These are phyloP conservation scores for Trisateles emortualis DNA, from an alignment of 2,888 invertebrate genomes.

Conservation along the genomic window DNA sequence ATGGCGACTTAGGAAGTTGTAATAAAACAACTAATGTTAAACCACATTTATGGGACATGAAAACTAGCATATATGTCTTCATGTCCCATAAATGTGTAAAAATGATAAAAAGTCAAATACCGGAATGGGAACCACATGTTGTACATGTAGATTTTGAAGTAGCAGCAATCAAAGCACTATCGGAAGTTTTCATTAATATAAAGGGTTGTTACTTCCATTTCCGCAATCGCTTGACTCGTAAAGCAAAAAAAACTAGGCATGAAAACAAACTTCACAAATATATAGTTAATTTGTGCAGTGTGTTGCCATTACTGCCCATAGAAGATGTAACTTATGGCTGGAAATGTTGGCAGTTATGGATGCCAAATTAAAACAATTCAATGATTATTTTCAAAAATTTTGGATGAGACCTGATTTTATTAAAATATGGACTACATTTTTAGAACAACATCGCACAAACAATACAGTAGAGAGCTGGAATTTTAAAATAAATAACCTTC, in stretches of 20 bases:
- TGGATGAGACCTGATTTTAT: slow-evolving; percentile 9
- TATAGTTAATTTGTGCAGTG: slow-evolving; percentile 12
- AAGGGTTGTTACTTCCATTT: slow-evolving; percentile 6
- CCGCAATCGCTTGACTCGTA: background rate
- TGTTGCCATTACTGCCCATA: slow-evolving; percentile 9
- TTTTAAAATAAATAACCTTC: slow-evolving; percentile 10
- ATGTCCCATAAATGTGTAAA: slow-evolving; percentile 1
- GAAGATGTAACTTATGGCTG: slow-evolving; percentile 5
- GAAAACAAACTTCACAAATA: slow-evolving; percentile 1
- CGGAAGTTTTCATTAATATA: background rate
- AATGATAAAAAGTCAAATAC: slow-evolving; percentile 5
- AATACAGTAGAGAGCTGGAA: slow-evolving; percentile 13
- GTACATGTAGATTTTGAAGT: slow-evolving; percentile 2
- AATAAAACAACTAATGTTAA: slow-evolving; percentile 1
- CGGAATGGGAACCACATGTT: background rate
- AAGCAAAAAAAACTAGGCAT: slow-evolving; percentile 4
- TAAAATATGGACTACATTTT: slow-evolving; percentile 7
- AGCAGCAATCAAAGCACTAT: slow-evolving; percentile 3
- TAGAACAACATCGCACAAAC: slow-evolving; percentile 9
- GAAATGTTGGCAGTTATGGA: slow-evolving; percentile 4
- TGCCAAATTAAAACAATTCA: slow-evolving; percentile 2
- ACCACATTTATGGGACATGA: slow-evolving; percentile 1
- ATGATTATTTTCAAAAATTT: slow-evolving; percentile 6
- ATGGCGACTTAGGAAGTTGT: slow-evolving; percentile 8
- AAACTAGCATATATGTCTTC: background rate